phyloP scores from a whole-genome alignment of 2,113 vertebrate species.

The Polypterus bichir region DNA sequence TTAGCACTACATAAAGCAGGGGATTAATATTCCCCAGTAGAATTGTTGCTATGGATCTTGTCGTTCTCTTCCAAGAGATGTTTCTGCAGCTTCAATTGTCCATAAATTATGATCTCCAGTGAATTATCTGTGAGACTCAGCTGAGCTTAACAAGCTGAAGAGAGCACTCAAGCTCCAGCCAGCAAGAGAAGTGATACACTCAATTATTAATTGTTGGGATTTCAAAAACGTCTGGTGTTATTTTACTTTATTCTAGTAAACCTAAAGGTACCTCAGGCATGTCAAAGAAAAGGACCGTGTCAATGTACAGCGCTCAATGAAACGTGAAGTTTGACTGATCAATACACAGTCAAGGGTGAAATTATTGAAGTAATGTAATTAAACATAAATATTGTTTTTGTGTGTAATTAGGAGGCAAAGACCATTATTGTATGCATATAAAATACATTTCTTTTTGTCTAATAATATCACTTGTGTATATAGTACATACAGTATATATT shows the following conservation, averaged over 20 bases:
- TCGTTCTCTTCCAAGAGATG: conserved; percentile 89
- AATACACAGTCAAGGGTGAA: too few relatives aligned
- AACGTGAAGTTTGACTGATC: too few relatives aligned
- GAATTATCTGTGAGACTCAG: conserved; percentile 89
- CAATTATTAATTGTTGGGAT: conserved; percentile 86
- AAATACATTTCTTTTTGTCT: too few relatives aligned
- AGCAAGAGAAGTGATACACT: conserved; percentile 74
- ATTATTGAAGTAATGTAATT: too few relatives aligned
- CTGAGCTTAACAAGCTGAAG: conserved; percentile 76
- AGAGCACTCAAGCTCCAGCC: conserved; percentile 57
- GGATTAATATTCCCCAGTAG: conserved; percentile 99
- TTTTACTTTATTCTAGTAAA: conserved; percentile 44
- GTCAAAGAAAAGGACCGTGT: background rate
- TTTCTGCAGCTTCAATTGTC: conserved; percentile 98
- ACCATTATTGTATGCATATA: too few relatives aligned
- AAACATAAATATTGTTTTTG: too few relatives aligned
- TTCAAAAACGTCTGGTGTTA: conserved; percentile 50
- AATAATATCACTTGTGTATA: too few relatives aligned
- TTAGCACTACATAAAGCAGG: conserved; percentile 99
- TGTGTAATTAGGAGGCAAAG: too few relatives aligned
- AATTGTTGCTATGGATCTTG: conserved; percentile 98
- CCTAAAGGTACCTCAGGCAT: conserved; percentile 12
- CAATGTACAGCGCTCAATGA: background rate
- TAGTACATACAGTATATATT: too few relatives aligned
- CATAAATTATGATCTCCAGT: conserved; percentile 98